A percentile compares a stretch with the other conserved stretches of the same genome.
phyloP scores from a whole-genome alignment of 2,888 invertebrate genomes.

The Drymonia ruficornis region DNA sequence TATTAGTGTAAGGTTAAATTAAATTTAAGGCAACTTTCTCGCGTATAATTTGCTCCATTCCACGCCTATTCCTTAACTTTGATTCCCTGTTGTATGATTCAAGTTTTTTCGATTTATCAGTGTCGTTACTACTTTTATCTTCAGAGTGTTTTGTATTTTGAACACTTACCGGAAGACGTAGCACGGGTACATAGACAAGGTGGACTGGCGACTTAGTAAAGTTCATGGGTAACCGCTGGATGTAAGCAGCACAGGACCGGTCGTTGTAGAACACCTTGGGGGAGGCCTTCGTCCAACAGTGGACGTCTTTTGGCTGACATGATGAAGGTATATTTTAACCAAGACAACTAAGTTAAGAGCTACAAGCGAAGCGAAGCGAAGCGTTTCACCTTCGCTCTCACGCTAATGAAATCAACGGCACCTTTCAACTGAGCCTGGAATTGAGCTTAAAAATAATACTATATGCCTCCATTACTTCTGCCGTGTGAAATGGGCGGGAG shows the following conservation, averaged over 20 bases:
- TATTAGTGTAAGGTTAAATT: slow-evolving; percentile 5
- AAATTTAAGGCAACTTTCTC: slow-evolving; percentile 4
- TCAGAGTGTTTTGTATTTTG: too few relatives aligned
- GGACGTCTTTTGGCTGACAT: too few relatives aligned
- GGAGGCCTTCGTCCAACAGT: too few relatives aligned
- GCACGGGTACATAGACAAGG: too few relatives aligned
- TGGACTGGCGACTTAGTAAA: too few relatives aligned
- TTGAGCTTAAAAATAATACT: slow-evolving; percentile 18
- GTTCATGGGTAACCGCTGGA: too few relatives aligned
- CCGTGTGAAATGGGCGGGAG: slow-evolving; percentile 26
- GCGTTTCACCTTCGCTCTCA: background rate
- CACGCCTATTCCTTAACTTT: slow-evolving; percentile 10
- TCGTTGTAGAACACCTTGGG: too few relatives aligned
- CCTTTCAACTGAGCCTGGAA: slow-evolving; percentile 23
- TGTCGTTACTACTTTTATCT: slow-evolving; percentile 12
- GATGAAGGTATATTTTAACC: too few relatives aligned
- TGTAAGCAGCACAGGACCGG: too few relatives aligned
- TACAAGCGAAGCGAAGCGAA: too few relatives aligned
- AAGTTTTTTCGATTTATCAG: slow-evolving; percentile 23
- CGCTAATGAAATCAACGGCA: slow-evolving; percentile 32
- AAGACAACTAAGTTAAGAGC: too few relatives aligned
- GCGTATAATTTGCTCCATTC: slow-evolving; percentile 16
- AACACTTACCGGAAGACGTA: too few relatives aligned
- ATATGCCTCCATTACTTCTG: slow-evolving; percentile 12
- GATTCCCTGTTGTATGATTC: slow-evolving; percentile 16